Conservation (phyloP, 2,113 vertebrate species). For the Sporophila hypoxantha region DNA sequence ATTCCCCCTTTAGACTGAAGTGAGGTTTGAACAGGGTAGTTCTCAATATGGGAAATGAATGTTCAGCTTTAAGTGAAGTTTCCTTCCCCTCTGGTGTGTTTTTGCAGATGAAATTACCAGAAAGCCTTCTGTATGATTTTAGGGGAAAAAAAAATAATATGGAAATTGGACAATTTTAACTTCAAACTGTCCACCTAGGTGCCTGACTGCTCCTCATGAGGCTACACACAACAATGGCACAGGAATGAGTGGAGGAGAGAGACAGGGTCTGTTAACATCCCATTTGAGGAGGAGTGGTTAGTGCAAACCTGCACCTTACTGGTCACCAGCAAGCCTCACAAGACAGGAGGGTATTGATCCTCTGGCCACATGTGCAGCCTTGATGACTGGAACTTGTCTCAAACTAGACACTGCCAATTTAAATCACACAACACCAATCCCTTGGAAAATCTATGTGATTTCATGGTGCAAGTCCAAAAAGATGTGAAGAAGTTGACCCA, state of each 20-base stretch:
- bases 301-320: background rate
- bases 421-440: background rate
- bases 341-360: background rate
- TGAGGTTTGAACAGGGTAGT: background rate
- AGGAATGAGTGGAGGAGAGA: background rate
- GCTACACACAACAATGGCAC: background rate
- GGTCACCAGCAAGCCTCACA: background rate
- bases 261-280: background rate
- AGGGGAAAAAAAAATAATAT: background rate
- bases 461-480: background rate
- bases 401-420: background rate
- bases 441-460: background rate
- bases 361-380: background rate
- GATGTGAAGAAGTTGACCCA: background rate
- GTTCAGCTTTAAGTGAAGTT: background rate
- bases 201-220: background rate
- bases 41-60: background rate
- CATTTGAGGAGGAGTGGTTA: background rate
- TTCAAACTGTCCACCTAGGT: background rate
- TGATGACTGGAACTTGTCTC: rapidly evolving
- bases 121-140: background rate
- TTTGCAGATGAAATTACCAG: background rate
- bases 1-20: background rate
- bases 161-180: background rate
- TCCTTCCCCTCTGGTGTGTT: rapidly evolving